Conservation (phyloP, 2,113 vertebrate species). For the Megaceryle maxima region DNA sequence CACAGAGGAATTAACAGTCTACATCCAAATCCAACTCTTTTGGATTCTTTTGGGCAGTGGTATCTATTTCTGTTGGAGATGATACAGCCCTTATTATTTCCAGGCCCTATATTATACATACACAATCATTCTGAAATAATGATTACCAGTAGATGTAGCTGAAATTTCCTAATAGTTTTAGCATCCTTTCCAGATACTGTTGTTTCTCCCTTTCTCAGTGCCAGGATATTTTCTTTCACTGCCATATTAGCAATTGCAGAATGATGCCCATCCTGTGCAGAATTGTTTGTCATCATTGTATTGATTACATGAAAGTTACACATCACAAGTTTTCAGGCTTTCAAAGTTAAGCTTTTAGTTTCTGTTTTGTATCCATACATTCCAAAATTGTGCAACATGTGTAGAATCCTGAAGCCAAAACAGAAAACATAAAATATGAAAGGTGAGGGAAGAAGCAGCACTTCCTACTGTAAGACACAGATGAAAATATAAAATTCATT, state of each 20-base stretch:
- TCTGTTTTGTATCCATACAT: neutral
- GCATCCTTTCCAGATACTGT: neutral
- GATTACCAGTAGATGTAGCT: neutral
- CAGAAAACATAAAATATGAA: neutral
- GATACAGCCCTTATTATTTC: neutral
- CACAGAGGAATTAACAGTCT: neutral
- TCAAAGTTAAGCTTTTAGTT: neutral
- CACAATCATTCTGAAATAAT: neutral
- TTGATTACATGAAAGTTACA: neutral
- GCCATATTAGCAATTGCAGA: neutral
- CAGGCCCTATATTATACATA: neutral
- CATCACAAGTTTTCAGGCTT: neutral
- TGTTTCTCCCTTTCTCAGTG: neutral
- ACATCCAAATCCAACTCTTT: neutral
- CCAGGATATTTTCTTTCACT: neutral
- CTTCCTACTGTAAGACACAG: neutral
- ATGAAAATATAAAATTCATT: neutral
- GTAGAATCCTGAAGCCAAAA: neutral
- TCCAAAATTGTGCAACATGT: neutral
- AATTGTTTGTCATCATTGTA: neutral
- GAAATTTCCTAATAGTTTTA: neutral
- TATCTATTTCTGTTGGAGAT: neutral
- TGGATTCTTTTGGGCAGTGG: neutral
- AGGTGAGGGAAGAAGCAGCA: neutral
- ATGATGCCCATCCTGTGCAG: neutral